Evolutionary conservation across 2,113 vertebrate genomes (phyloP).

Genomic region (Danio rerio): DNA sequence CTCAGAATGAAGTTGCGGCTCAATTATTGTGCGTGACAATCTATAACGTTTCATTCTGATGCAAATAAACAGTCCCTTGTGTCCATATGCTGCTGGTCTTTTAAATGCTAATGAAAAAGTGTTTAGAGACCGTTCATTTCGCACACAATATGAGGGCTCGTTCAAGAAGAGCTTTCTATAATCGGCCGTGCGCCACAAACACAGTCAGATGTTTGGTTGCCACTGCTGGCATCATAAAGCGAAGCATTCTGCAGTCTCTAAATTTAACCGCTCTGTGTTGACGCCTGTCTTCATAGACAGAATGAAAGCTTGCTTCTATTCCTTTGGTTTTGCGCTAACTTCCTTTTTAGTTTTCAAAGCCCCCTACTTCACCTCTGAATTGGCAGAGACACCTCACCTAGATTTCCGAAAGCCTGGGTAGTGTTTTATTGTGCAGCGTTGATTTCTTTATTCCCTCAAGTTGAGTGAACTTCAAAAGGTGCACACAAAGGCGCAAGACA

Average conservation of each 20-base stretch:
- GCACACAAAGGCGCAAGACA: constrained; percentile 53
- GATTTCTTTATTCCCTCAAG: constrained; percentile 63
- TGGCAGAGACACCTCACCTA: constrained; percentile 53
- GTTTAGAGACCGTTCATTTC: constrained; percentile 63
- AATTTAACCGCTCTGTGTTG: constrained; percentile 37
- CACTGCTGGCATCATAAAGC: constrained; percentile 18
- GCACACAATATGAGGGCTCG: constrained; percentile 32
- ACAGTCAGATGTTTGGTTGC: constrained; percentile 17
- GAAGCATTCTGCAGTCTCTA: constrained; percentile 20
- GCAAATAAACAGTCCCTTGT: constrained; percentile 50
- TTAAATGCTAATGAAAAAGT: constrained; percentile 67
- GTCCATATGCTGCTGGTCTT: constrained; percentile 58
- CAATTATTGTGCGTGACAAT: constrained; percentile 31
- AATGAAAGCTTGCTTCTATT: constrained; percentile 56
- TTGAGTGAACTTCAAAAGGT: constrained; percentile 67
- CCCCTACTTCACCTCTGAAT: constrained; percentile 45
- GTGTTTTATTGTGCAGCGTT: constrained; percentile 50
- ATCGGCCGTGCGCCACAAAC: constrained; percentile 23
- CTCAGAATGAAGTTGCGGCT: constrained; percentile 9
- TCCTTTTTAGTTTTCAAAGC: constrained; percentile 63
- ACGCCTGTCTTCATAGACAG: constrained; percentile 49
- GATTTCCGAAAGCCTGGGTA: constrained; percentile 51
- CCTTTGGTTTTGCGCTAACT: constrained; percentile 38
- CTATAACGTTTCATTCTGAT: constrained; percentile 46
- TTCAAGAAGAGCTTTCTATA: constrained; percentile 43